phyloP scores from a whole-genome alignment of 2,888 invertebrate species.

The Cantharis rufa region DNA sequence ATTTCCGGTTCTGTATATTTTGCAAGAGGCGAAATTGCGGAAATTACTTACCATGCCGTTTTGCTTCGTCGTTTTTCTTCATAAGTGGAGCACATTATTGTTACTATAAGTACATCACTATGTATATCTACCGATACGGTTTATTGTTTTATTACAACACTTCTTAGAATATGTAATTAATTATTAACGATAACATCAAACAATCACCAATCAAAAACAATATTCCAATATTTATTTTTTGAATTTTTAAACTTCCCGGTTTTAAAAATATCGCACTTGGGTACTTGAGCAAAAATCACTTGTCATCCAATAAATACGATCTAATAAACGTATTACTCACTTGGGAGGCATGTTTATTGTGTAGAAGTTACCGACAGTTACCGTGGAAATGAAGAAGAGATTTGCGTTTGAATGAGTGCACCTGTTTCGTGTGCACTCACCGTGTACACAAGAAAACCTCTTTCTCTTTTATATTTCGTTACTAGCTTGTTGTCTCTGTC shows the following conservation, averaged over 20 bases:
- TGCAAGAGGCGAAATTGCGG: slow-evolving; percentile 23
- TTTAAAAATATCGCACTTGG: neutral
- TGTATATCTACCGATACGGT: slow-evolving; percentile 23
- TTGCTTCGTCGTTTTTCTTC: slow-evolving; percentile 45
- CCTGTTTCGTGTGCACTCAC: slow-evolving; percentile 49
- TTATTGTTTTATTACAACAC: slow-evolving; percentile 23
- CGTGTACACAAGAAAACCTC: slow-evolving; percentile 42
- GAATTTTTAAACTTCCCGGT: neutral
- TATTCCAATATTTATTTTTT: neutral
- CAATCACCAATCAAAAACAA: neutral
- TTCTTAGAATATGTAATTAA: neutral
- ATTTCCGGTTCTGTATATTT: slow-evolving; percentile 9
- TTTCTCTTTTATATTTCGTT: slow-evolving; percentile 24
- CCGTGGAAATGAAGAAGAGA: slow-evolving; percentile 45
- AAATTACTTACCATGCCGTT: slow-evolving; percentile 43
- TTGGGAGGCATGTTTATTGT: slow-evolving; percentile 30
- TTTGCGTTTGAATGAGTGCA: slow-evolving; percentile 44
- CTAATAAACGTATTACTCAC: neutral
- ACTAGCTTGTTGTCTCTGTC: neutral
- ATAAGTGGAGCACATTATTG: slow-evolving; percentile 51
- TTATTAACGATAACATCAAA: neutral
- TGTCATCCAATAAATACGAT: neutral
- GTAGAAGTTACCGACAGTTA: slow-evolving; percentile 43
- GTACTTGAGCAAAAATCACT: neutral
- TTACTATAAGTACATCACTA: slow-evolving; percentile 34